Evolutionary conservation across 2,797 vertebrate genomes (phyloP).

Genomic region (Rallus crepitans): DNA sequence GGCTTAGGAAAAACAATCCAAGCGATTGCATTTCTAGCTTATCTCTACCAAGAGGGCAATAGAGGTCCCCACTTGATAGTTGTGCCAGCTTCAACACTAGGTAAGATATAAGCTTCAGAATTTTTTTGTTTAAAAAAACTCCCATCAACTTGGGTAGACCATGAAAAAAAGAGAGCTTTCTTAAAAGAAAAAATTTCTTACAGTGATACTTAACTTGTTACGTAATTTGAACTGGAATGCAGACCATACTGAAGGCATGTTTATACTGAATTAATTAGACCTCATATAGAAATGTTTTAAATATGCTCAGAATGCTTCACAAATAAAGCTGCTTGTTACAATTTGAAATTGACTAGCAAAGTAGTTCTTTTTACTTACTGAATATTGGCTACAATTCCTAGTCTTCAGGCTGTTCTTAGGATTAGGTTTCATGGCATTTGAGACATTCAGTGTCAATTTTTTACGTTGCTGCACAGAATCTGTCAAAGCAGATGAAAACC

Average conservation of each 20-base stretch:
- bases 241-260: neutral
- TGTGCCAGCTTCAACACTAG: constrained; percentile 95
- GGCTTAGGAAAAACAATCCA: constrained; percentile 98
- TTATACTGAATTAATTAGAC: neutral
- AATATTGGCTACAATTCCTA: neutral
- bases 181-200: neutral
- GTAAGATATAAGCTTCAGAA: constrained; percentile 77
- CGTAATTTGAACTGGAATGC: neutral
- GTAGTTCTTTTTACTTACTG: neutral
- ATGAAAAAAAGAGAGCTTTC: neutral
- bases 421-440: neutral
- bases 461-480: neutral
- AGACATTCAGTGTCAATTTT: neutral
- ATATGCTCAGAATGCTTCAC: neutral
- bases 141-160: no score
- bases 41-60: constrained; percentile 88
- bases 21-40: constrained; percentile 93
- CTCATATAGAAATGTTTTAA: neutral
- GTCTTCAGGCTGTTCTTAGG: neutral
- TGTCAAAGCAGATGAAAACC: neutral
- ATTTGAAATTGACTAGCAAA: neutral
- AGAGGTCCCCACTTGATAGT: constrained; percentile 92
- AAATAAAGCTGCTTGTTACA: neutral
- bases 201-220: neutral
- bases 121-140: neutral